phyloP scores from a whole-genome alignment of 2,888 invertebrate genomes.

The Lochmaea capreae region DNA sequence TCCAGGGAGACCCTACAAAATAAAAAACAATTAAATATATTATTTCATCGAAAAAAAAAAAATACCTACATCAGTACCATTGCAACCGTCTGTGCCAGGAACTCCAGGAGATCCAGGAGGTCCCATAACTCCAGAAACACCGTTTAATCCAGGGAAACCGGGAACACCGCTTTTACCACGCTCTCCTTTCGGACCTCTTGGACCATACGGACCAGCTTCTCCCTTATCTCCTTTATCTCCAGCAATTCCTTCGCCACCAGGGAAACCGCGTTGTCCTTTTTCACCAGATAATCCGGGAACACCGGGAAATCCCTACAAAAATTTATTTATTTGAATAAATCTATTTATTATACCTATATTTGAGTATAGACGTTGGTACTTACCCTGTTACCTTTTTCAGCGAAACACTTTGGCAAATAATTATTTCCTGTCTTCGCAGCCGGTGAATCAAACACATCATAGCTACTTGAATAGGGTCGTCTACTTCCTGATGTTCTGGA shows the following conservation, averaged over 20 bases:
- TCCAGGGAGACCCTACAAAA: constrained; percentile 79
- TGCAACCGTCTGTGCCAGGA: constrained; percentile 93
- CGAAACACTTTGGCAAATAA: constrained; percentile 88
- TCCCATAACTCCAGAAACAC: constrained; percentile 79
- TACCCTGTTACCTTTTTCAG: constrained; percentile 86
- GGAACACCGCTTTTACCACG: constrained; percentile 88
- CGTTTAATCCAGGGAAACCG: constrained; percentile 84
- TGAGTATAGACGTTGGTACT: constrained; percentile 18
- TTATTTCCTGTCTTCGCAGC: constrained; percentile 69
- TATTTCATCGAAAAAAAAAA: constrained; percentile 2
- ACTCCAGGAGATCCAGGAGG: constrained; percentile 79
- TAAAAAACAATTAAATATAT: not conserved
- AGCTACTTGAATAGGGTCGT: constrained; percentile 65
- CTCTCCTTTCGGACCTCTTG: constrained; percentile 86
- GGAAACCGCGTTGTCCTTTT: constrained; percentile 82
- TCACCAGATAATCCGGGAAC: constrained; percentile 77
- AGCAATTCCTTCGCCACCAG: constrained; percentile 85
- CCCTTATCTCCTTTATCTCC: constrained; percentile 93
- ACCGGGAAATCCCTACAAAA: constrained; percentile 79
- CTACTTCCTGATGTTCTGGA: constrained; percentile 58
- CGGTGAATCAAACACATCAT: constrained; percentile 66
- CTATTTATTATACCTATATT: not conserved
- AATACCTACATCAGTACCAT: constrained; percentile 88
- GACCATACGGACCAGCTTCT: constrained; percentile 84
- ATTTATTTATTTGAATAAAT: not conserved